Percentiles rank a stretch among this genome's conserved stretches.
Evolutionary conservation across 2,113 vertebrate species (phyloP).

Genomic region (Eira barbara): DNA sequence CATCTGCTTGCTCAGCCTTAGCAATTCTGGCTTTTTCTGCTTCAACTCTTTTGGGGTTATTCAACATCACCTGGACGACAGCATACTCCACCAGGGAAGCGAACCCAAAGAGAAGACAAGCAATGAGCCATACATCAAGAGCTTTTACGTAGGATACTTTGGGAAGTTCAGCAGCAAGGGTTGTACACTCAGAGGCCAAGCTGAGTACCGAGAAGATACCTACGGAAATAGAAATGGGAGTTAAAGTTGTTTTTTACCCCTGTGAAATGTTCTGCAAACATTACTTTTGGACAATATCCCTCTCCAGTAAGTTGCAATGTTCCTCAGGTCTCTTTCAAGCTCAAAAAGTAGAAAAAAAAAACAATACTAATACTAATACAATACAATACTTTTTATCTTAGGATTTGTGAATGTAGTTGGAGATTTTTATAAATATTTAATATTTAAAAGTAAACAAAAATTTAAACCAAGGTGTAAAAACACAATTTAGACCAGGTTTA

Average conservation of each 20-base stretch:
- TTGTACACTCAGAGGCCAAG: conserved; percentile 98
- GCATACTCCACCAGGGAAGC: conserved; percentile 98
- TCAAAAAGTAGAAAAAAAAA: neutral
- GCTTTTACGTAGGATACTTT: conserved; percentile 99
- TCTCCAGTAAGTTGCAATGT: neutral
- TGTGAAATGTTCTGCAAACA: neutral
- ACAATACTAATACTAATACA: neutral
- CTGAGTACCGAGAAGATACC: conserved; percentile 99
- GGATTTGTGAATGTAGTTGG: neutral
- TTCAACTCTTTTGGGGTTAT: conserved; percentile 96
- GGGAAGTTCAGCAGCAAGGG: conserved; percentile 95
- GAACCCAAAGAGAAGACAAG: conserved; percentile 98
- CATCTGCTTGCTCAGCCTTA: conserved; percentile 90
- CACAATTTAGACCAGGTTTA: neutral
- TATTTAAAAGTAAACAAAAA: neutral
- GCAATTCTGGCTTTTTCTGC: conserved; percentile 96
- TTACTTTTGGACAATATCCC: neutral
- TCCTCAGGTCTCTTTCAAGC: neutral
- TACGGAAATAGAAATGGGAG: conserved; percentile 62
- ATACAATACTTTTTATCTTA: neutral
- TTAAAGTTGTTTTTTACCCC: neutral
- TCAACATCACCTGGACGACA: conserved; percentile 97
- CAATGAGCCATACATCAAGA: conserved; percentile 98
- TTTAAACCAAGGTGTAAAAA: neutral
- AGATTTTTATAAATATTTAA: neutral